Conservation (phyloP, 2,888 invertebrate species). For the Amblyjoppa proteus region DNA sequence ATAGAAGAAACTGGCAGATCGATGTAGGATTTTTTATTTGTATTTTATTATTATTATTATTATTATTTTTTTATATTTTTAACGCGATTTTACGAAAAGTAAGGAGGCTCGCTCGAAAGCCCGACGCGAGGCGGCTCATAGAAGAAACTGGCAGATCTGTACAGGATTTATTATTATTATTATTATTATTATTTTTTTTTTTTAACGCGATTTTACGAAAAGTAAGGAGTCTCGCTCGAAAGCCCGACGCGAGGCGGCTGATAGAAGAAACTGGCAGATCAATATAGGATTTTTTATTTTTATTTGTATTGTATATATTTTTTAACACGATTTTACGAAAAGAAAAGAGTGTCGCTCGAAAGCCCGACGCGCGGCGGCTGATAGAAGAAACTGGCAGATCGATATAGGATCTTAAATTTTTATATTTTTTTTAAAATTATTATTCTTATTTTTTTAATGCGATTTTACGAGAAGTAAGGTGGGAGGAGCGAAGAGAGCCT, state of each 20-base stretch:
- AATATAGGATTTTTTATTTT: neutral
- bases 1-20: slow-evolving; percentile 27
- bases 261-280: slow-evolving; percentile 26
- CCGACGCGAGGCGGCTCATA: slow-evolving; percentile 40
- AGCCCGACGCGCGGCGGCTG: slow-evolving; percentile 50
- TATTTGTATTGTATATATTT: neutral
- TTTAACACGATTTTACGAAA: too few relatives aligned
- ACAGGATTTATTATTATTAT: neutral
- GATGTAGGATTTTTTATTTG: neutral
- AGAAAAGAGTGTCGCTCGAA: slow-evolving; percentile 7
- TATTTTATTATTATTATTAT: too few relatives aligned
- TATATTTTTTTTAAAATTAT: neutral
- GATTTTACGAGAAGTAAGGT: slow-evolving; percentile 18
- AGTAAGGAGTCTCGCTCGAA: slow-evolving; percentile 21
- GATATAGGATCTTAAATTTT: neutral
- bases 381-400: slow-evolving; percentile 27
- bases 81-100: too few relatives aligned
- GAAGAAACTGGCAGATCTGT: slow-evolving; percentile 22
- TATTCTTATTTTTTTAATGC: neutral
- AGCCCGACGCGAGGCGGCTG: slow-evolving; percentile 51
- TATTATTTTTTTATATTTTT: too few relatives aligned
- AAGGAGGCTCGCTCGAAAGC: slow-evolving; percentile 42
- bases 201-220: too few relatives aligned
- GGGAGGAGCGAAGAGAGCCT: slow-evolving; percentile 28
- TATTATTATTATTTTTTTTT: too few relatives aligned